Evolutionary conservation across 2,888 invertebrate genomes (phyloP).

Genomic region (Cylindroiulus punctatus): DNA sequence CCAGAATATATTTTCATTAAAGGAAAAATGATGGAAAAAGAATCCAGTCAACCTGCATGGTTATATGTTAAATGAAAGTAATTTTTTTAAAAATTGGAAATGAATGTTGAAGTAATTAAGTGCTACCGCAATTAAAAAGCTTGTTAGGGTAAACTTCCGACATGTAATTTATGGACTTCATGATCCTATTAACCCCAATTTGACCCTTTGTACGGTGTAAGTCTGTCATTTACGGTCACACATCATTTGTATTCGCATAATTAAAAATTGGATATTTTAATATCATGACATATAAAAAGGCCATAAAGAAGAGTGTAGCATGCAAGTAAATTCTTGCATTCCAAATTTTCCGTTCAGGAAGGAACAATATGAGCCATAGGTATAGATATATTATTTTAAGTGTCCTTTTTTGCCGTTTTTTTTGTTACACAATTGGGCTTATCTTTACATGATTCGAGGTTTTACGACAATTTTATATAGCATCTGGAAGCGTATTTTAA

Average conservation of each 20-base stretch:
- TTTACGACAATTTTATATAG: slow-evolving; percentile 43
- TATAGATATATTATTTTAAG: slow-evolving; percentile 18
- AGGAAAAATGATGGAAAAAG: too few species aligned
- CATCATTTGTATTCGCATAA: slow-evolving; percentile 11
- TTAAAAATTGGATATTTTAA: neutral
- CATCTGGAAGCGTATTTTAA: neutral
- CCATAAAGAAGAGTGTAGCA: slow-evolving; percentile 1
- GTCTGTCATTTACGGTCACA: slow-evolving; percentile 12
- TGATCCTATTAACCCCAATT: slow-evolving; percentile 23
- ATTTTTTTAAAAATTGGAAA: too few species aligned
- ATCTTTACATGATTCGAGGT: slow-evolving; percentile 32
- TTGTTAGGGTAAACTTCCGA: neutral
- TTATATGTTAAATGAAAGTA: too few species aligned
- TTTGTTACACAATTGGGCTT: slow-evolving; percentile 31
- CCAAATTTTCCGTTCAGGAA: neutral
- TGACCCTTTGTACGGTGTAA: neutral
- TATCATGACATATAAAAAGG: slow-evolving; percentile 9
- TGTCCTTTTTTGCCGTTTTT: neutral
- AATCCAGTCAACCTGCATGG: too few species aligned
- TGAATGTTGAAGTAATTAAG: too few species aligned
- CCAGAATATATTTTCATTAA: too few species aligned
- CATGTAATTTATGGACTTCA: neutral
- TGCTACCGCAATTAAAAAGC: too few species aligned
- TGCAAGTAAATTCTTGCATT: neutral
- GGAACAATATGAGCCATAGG: slow-evolving; percentile 33